These are phyloP conservation scores for Cotesia typhae DNA, from an alignment of 1,140 invertebrate genomes.

Conservation along the genomic window DNA sequence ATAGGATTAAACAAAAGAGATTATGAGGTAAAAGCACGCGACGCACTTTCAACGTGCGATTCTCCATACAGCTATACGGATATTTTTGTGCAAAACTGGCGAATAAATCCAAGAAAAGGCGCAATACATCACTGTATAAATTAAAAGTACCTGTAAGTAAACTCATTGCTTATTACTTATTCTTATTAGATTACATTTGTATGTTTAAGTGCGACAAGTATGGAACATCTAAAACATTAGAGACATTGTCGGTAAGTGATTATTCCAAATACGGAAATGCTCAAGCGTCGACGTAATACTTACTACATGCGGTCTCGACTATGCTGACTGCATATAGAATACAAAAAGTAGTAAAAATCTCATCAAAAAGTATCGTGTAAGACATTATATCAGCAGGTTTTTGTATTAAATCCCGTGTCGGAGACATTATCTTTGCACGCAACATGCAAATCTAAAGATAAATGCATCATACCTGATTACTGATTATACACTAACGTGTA, in stretches of 20 bases:
- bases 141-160: too few relatives aligned
- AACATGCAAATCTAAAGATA: slow-evolving; percentile 54
- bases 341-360: slow-evolving; percentile 14
- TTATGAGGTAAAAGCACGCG: slow-evolving; percentile 31
- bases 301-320: background rate
- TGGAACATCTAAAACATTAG: background rate
- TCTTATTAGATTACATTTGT: too few relatives aligned
- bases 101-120: slow-evolving; percentile 9
- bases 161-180: too few relatives aligned
- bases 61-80: background rate
- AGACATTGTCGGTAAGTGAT: too few relatives aligned
- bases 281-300: background rate
- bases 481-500: slow-evolving; percentile 35
- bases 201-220: too few relatives aligned
- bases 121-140: background rate
- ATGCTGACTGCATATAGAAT: too few relatives aligned
- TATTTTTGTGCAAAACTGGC: background rate
- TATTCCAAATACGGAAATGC: slow-evolving; percentile 32
- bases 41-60: slow-evolving; percentile 15
- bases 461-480: slow-evolving; percentile 41
- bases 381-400: slow-evolving; percentile 1
- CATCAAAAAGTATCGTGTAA: slow-evolving; percentile 10
- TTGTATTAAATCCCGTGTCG: background rate
- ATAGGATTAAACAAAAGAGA: slow-evolving; percentile 24
- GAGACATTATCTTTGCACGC: slow-evolving; percentile 43